Base-by-base conservation (phyloP, 1,140 invertebrate species). In the Spodoptera frugiperda region DNA sequence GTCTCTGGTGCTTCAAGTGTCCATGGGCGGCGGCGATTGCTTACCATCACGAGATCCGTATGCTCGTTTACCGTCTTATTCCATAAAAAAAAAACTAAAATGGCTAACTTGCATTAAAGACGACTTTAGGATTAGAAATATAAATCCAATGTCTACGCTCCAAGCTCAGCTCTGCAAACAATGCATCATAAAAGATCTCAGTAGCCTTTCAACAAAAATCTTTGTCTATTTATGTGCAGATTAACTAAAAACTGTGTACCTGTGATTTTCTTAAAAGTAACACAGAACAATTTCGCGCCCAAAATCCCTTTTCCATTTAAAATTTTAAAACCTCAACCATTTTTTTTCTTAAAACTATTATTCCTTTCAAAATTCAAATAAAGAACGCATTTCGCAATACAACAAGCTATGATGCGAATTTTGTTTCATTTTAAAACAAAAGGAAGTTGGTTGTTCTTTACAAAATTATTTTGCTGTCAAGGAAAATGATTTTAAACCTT, bases 401-500 rank as follows among this genome's bases (percentile, higher is more conserved):
- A 61, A 30, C 44, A 39, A 14, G 15, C 39, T 72, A 54, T 65
- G 71, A 53, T 75, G 57, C 73, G 54, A 78, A 76, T 77, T 80
- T 79, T 65, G 57, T 65, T 80, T 55, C 30, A 70, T 54, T 76
- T 76, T 82, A 78, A 73, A 78, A 82, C 81, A 82, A 82, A 82
- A 80, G 76, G 76, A 80, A 80, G 76, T 54, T 49, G 33, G 12
- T 44, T 61, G 44, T 33, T 17, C 17, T 46, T 68, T 15, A 8
- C 61, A 65, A 48, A 49, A 1, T 10, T 14, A 14, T 14, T 8
- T 14, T 65, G 8, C 61, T 1, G 2, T 48, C 49, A n/a, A 3
- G 0, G 0, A 14, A 48, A 19, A 48, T 0, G 6, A 65, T 8
- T 63, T 53, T 72, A 21, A 53, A 25, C 57, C 33, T 63, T 77